Base-by-base conservation (phyloP, 2,888 invertebrate genomes). In the Cryptus viduatorius region DNA sequence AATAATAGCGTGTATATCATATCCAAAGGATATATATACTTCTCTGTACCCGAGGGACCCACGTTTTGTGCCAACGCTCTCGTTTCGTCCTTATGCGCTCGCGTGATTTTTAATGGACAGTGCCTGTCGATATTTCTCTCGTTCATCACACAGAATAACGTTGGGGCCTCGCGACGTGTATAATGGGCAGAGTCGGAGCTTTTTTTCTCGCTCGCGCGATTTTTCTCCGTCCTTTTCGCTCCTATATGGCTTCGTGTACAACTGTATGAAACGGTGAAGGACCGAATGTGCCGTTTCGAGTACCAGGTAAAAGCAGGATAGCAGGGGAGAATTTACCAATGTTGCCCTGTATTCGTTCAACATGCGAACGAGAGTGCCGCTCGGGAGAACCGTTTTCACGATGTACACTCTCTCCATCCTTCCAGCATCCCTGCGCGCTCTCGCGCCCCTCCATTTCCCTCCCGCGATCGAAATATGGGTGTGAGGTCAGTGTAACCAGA, bases 41-140 rank as follows among this genome's bases (percentile, higher is more conserved):
- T 42, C 4, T 42, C 42, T 67, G 50, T 65, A 46, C 5, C 44
- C 24, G 44, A 3, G n/a, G 48, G n/a, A 46, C 19, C 16, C 59
- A 31, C 19, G 67, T 81, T 84, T 76, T 69, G 44, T 59, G 53
- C 64, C 72, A 37, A 80, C 19, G 64, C 48, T 64, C 19, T 65
- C 48, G 46, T 14, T 48, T 64, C 73, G 71, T 83, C 71, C 68
- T 84, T 73, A 78, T 72, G 53, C 72, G 53, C 61, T 42, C 85
- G 85, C 75, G 83, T 86, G 88, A 88, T 90, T 88, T 91, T 88
- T 90, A 88, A 87, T 87, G 88, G 89, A 89, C 89, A 88, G 75
- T 87, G 86, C 80, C 88, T 90, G 90, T 91, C 90, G 89, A 91
- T 90, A 91, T 89, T 89, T 82, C 85, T 82, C 89, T 88, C 88